Percentiles rank a stretch among this genome's conserved stretches.
Conservation (phyloP, 1,140 invertebrate species). For the Schlechtendalia chinensis region DNA sequence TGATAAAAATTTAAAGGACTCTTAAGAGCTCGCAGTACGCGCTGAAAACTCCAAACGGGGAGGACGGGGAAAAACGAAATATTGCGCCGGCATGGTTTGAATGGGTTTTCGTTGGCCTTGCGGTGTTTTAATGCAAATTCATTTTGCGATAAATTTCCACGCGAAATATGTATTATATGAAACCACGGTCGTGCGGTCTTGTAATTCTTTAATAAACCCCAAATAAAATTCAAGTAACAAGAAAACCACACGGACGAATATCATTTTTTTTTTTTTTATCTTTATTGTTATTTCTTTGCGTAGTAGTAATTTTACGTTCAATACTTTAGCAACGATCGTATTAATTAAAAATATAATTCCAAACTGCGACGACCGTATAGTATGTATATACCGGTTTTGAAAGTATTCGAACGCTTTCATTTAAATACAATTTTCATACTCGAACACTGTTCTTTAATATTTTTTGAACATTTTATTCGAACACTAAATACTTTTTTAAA, state of each 20-base stretch:
- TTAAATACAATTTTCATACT: too few relatives aligned
- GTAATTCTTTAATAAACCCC: constrained; percentile 2
- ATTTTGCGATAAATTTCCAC: constrained; percentile 17
- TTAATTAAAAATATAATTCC: too few relatives aligned
- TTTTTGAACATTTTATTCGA: too few relatives aligned
- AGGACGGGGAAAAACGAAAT: neutral
- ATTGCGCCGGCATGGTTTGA: neutral
- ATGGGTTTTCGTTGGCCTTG: constrained; percentile 9
- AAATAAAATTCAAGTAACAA: constrained; percentile 16
- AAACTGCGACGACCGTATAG: too few relatives aligned
- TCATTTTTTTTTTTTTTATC: too few relatives aligned
- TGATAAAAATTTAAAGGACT: constrained; percentile 30
- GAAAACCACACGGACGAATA: neutral
- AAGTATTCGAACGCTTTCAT: too few relatives aligned
- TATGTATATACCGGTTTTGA: too few relatives aligned
- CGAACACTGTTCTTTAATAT: too few relatives aligned
- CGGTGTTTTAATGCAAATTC: constrained; percentile 1
- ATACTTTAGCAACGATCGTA: too few relatives aligned
- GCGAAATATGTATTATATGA: too few relatives aligned
- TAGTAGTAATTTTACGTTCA: neutral
- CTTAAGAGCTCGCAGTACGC: constrained; percentile 16
- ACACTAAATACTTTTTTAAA: too few relatives aligned
- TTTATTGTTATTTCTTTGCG: neutral
- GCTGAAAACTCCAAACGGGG: neutral
- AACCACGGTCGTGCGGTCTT: neutral